Percentiles rank a stretch among this genome's conserved stretches.
Conservation (phyloP, 2,113 vertebrate genomes). For the Hippocampus abdominalis region DNA sequence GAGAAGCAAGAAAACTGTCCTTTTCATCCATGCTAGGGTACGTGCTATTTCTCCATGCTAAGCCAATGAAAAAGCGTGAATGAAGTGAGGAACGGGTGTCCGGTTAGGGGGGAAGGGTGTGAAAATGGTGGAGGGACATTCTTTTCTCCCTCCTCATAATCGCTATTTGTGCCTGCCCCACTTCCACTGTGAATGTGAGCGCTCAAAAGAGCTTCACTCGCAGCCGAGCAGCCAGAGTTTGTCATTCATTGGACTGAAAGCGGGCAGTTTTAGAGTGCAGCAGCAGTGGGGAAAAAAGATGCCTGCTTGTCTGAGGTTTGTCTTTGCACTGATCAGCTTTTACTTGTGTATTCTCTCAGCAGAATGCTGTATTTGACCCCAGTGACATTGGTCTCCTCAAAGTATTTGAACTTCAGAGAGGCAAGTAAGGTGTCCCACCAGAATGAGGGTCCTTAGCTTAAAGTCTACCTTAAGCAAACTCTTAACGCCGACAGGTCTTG, state of each 20-base stretch:
- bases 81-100: constrained; percentile 44
- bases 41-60: constrained; percentile 23
- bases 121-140: constrained; percentile 39
- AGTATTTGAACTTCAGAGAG: not conserved
- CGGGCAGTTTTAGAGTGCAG: constrained; percentile 35
- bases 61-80: constrained; percentile 54
- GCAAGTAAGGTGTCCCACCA: not conserved
- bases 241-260: constrained; percentile 54
- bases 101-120: constrained; percentile 45
- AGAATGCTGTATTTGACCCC: not conserved
- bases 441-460: not conserved
- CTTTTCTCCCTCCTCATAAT: constrained; percentile 58
- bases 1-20: not conserved
- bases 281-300: constrained; percentile 45
- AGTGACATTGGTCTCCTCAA: not conserved
- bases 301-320: constrained; percentile 62
- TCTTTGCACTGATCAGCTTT: not conserved
- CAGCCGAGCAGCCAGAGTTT: constrained; percentile 48
- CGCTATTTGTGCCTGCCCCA: constrained; percentile 63
- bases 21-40: constrained; percentile 7
- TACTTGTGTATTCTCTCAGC: not conserved
- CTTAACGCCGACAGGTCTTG: not conserved
- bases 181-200: constrained; percentile 36
- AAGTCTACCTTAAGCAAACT: not conserved
- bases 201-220: constrained; percentile 40